A percentile compares a stretch with the other conserved stretches of the same genome.
phyloP scores from a whole-genome alignment of 2,888 invertebrate species.

The Ophion ellenae region DNA sequence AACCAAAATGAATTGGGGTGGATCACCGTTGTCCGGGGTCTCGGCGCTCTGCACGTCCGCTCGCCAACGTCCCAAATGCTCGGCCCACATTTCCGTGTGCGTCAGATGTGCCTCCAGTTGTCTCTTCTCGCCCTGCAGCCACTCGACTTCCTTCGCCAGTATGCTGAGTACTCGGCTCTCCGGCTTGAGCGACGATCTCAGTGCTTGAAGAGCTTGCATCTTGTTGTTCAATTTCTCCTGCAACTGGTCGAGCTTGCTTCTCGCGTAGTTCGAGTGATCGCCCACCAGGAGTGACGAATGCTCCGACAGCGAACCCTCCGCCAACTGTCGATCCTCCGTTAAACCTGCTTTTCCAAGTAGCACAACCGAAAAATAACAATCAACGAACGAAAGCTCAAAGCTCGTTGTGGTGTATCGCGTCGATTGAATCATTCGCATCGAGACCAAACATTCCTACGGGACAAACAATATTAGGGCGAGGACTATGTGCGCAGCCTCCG shows the following conservation, averaged over 20 bases:
- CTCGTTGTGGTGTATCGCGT: background rate
- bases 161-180: constrained; percentile 92
- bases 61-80: constrained; percentile 94
- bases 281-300: constrained; percentile 87
- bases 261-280: constrained; percentile 93
- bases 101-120: constrained; percentile 93
- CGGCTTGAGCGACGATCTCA: constrained; percentile 92
- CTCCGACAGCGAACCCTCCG: constrained; percentile 78
- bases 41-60: constrained; percentile 94
- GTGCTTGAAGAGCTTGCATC: constrained; percentile 91
- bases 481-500: background rate
- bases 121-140: constrained; percentile 91
- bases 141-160: constrained; percentile 93
- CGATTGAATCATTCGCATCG: background rate
- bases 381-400: background rate
- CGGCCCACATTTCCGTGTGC: constrained; percentile 95
- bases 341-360: constrained; percentile 69
- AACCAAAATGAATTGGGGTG: constrained; percentile 90
- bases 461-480: background rate
- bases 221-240: constrained; percentile 94
- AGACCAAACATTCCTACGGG: constrained; percentile 6
- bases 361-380: background rate
- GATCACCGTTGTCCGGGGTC: constrained; percentile 87
- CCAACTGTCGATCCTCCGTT: constrained; percentile 76
- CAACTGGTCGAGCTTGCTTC: constrained; percentile 92